Evolutionary conservation across 2,888 invertebrate genomes (phyloP).

Genomic region (Lasioglossum malachurum): DNA sequence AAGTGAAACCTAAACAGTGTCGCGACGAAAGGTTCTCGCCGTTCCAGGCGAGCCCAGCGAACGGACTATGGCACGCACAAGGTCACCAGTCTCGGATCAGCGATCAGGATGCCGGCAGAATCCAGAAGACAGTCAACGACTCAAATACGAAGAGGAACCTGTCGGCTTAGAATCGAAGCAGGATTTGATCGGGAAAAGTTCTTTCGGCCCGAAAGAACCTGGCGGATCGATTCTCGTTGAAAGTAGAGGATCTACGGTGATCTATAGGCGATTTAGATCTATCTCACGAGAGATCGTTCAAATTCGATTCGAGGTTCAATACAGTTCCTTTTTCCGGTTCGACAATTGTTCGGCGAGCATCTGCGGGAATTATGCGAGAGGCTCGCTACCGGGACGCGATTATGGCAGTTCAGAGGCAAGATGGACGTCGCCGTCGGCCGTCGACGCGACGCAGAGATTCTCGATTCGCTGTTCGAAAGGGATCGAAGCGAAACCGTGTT

Average conservation of each 20-base stretch:
- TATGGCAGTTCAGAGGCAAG: neutral
- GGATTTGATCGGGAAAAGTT: neutral
- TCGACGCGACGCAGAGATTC: slow-evolving; percentile 18
- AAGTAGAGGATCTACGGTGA: neutral
- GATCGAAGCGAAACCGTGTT: slow-evolving; percentile 30
- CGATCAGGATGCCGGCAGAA: neutral
- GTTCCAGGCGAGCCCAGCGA: slow-evolving; percentile 6
- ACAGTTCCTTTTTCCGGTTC: neutral
- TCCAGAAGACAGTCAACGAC: neutral
- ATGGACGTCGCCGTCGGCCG: slow-evolving; percentile 25
- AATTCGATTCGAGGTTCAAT: slow-evolving; percentile 1
- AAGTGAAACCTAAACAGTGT: neutral
- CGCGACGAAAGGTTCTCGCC: slow-evolving; percentile 4
- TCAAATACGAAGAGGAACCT: neutral
- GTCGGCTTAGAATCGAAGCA: neutral
- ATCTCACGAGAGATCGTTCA: neutral
- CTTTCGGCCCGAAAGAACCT: neutral
- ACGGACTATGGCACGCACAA: neutral
- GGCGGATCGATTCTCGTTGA: neutral
- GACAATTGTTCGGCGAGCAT: neutral
- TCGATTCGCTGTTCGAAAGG: neutral
- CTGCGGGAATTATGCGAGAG: neutral
- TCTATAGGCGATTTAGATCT: neutral
- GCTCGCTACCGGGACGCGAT: neutral
- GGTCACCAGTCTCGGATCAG: neutral